phyloP scores from a whole-genome alignment of 1,140 invertebrate species.

The Littorina saxatilis region DNA sequence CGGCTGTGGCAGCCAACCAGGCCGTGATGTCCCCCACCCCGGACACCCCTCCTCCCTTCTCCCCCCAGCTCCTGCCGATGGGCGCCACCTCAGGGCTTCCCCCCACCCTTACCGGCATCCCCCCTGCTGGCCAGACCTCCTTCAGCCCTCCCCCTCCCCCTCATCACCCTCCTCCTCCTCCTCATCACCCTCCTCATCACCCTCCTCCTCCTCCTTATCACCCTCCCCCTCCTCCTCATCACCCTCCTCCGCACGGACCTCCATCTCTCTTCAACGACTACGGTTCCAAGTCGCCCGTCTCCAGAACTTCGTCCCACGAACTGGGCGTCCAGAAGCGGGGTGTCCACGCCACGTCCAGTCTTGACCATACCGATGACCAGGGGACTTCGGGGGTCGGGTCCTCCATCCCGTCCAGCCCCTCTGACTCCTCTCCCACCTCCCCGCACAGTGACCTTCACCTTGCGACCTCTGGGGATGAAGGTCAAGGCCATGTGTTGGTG shows the following conservation, averaged over 20 bases:
- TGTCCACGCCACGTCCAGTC: neutral
- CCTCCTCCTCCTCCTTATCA: too few relatives aligned
- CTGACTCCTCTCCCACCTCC: constrained; percentile 24
- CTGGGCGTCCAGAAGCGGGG: neutral
- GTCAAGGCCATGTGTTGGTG: neutral
- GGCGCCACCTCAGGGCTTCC: neutral
- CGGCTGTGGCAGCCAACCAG: neutral
- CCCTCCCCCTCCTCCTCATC: too few relatives aligned
- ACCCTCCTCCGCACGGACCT: too few relatives aligned
- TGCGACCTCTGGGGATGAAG: neutral
- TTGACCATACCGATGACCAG: neutral
- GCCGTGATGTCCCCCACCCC: neutral
- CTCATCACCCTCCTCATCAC: neutral
- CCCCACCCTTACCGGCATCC: neutral
- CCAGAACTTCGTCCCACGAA: too few relatives aligned
- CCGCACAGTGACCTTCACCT: constrained; percentile 18
- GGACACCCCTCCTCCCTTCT: neutral
- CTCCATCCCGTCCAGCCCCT: constrained; percentile 1
- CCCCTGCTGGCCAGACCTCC: neutral
- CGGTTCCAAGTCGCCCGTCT: too few relatives aligned
- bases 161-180: neutral
- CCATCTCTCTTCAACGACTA: too few relatives aligned
- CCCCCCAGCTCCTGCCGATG: neutral
- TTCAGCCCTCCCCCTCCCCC: neutral
- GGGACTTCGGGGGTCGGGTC: constrained; percentile 18